Evolutionary conservation across 2,888 invertebrate species (phyloP), one percentile per base, ranked within the genome.

Genomic region (Andrena flavipes): DNA sequence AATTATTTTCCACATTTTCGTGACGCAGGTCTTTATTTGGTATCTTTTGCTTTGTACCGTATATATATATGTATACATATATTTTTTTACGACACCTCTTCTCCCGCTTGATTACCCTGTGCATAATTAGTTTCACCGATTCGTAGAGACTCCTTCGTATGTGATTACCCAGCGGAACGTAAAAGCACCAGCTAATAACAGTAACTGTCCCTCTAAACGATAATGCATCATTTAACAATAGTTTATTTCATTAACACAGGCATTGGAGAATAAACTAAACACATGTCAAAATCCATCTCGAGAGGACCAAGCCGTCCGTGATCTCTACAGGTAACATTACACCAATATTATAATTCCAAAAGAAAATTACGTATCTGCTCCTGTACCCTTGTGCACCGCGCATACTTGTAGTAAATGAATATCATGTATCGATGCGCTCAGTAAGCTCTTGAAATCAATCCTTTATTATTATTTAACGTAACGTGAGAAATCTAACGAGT

Each of bases 251-350:
- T 80, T 49, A 72, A 70, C 63, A 71, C 88, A 94, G 94, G 94
- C 94, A 48, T 85, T 94, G 93, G 94, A 94, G 88, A 94, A 93
- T 84, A 94, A 93, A 77, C 88, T 94, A 82, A 94, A 93, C 82
- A 93, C 94, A 26, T 93, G 93, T 84, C 92, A 92, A 84, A 93
- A 93, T 78, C 91, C 93, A 56, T 91, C 93, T 42, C 89, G 94
- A 88, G 94, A 94, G 90, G 94, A 94, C 88, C 93, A 92, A 89
- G 91, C 92, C 33, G 91, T 93, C 76, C 92, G 93, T 72, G 94
- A 94, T 90, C 90, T 93, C 87, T 94, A 93, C 93, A 94, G 94
- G 94, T 94, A 94, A 94, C 92, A 80, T 80, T 81, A 76, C 73
- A 86, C 70, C 76, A 69, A 82, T 71, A 68, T 77, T 76, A 86